phyloP scores from a whole-genome alignment of 2,888 invertebrate species.

The Therioaphis trifolii region DNA sequence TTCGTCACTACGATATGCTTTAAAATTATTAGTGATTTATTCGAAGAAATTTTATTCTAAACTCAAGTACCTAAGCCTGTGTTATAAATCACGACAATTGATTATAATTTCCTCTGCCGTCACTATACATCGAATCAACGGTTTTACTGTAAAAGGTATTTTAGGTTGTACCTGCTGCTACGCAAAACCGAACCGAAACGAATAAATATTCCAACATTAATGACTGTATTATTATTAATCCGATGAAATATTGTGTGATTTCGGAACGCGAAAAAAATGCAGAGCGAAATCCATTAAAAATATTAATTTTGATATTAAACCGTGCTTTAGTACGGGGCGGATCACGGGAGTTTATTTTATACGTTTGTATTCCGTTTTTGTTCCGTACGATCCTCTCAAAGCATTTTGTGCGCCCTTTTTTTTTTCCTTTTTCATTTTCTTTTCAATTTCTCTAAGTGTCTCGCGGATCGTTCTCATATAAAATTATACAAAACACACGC shows the following conservation, averaged over 20 bases:
- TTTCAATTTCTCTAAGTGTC: neutral
- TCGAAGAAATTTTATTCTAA: too few relatives aligned
- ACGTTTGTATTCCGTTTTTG: neutral
- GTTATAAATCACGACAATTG: too few relatives aligned
- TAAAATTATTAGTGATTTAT: too few relatives aligned
- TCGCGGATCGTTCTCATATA: neutral
- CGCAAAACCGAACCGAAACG: too few relatives aligned
- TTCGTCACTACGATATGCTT: too few relatives aligned
- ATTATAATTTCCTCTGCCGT: too few relatives aligned
- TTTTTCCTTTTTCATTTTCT: neutral
- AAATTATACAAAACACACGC: too few relatives aligned
- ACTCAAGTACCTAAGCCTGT: too few relatives aligned
- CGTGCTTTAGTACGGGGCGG: neutral
- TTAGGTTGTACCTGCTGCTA: too few relatives aligned
- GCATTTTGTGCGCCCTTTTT: neutral
- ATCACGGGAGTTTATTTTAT: constrained; percentile 29
- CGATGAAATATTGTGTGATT: constrained; percentile 42
- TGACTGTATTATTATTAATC: constrained; percentile 39
- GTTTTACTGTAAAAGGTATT: too few relatives aligned
- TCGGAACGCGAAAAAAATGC: neutral
- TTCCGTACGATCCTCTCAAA: neutral
- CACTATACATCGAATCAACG: too few relatives aligned
- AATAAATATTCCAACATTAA: constrained; percentile 27
- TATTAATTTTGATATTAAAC: constrained; percentile 44
- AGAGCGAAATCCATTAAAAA: constrained; percentile 35